phyloP scores from a whole-genome alignment of 2,113 vertebrate genomes.

The Petrocephalus microphthalmus region DNA sequence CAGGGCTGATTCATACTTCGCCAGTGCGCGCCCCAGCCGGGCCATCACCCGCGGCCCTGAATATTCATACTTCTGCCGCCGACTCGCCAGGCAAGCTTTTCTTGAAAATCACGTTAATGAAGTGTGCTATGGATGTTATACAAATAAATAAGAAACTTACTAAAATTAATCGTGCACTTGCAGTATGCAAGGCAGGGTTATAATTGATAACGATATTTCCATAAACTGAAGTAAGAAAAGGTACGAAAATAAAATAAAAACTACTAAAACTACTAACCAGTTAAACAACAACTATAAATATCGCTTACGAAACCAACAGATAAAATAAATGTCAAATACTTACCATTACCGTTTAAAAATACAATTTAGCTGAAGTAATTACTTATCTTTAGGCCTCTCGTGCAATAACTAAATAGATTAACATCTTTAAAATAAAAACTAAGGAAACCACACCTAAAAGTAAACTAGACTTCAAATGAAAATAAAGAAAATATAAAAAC shows the following conservation, averaged over 20 bases:
- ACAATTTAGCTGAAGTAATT: background rate
- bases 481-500: background rate
- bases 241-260: background rate
- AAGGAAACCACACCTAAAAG: background rate
- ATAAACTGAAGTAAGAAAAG: background rate
- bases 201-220: background rate
- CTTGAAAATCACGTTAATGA: too few species aligned
- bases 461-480: background rate
- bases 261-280: background rate
- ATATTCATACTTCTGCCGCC: too few species aligned
- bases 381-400: background rate
- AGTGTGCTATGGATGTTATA: background rate
- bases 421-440: background rate
- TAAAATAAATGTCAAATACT: background rate
- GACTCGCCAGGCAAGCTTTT: too few species aligned
- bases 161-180: background rate
- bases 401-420: background rate
- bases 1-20: too few species aligned
- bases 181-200: background rate
- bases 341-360: background rate
- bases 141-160: background rate
- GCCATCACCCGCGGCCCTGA: too few species aligned
- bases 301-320: background rate
- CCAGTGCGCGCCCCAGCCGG: too few species aligned
- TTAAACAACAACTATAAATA: background rate